Percentiles rank a stretch among this genome's conserved stretches.
Evolutionary conservation across 2,888 invertebrate species (phyloP).

Genomic region (Lymantria dispar): DNA sequence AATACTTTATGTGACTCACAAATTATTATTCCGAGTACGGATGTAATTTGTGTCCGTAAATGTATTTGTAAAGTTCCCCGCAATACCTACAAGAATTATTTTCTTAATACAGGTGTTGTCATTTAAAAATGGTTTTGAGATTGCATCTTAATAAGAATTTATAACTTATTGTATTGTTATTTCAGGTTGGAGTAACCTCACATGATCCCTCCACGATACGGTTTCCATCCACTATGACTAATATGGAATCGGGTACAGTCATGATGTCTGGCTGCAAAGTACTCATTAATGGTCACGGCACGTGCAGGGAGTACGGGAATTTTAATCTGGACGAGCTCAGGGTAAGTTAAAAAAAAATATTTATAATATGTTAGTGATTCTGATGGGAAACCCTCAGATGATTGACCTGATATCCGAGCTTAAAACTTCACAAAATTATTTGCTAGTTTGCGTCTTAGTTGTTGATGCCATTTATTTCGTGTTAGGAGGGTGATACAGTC

Average conservation of each 20-base stretch:
- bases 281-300: constrained; percentile 97
- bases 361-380: not conserved
- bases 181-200: constrained; percentile 93
- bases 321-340: constrained; percentile 96
- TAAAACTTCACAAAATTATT: no score
- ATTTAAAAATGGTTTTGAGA: no score
- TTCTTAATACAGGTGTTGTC: no score
- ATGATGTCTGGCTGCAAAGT: constrained; percentile 99
- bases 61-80: no score
- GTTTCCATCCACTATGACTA: constrained; percentile 98
- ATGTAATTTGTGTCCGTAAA: no score
- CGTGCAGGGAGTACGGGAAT: constrained; percentile 93
- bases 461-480: constrained; percentile 13
- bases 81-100: no score
- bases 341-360: constrained; percentile 58
- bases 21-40: no score
- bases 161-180: not conserved
- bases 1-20: no score
- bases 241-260: constrained; percentile 94
- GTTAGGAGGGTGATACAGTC: constrained; percentile 93
- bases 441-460: no score
- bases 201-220: constrained; percentile 95
- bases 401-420: no score
- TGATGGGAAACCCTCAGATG: no score
- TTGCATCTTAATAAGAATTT: no score